Evolutionary conservation across 2,113 vertebrate genomes (phyloP).

Genomic region (Antidorcas marsupialis): DNA sequence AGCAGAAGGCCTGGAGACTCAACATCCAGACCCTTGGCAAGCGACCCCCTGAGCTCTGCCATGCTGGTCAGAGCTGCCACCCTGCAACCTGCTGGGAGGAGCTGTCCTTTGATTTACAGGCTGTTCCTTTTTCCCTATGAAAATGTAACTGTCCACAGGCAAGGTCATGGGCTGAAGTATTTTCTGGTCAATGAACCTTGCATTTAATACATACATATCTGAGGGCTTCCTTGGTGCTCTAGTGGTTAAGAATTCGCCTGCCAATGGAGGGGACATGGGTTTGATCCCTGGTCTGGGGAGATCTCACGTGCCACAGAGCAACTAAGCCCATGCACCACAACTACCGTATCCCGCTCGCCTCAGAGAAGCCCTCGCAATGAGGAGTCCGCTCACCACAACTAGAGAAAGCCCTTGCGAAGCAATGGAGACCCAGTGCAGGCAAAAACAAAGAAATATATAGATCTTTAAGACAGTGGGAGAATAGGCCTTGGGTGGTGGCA

Average conservation of each 20-base stretch:
- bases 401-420: not conserved
- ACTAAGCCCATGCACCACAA: not conserved
- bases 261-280: not conserved
- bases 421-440: not conserved
- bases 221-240: not conserved
- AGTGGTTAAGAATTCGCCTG: not conserved
- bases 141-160: not conserved
- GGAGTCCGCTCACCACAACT: not conserved
- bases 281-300: not conserved
- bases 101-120: not conserved
- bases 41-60: not conserved
- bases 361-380: not conserved
- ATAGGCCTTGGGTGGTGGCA: accelerated
- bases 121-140: not conserved
- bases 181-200: not conserved
- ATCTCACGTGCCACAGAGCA: not conserved
- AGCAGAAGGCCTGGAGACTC: not conserved
- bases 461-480: not conserved
- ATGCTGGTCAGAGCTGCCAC: not conserved
- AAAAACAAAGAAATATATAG: not conserved
- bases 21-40: not conserved
- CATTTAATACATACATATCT: not conserved
- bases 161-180: not conserved
- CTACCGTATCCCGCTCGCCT: not conserved
- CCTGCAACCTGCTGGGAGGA: not conserved